Base-by-base conservation (phyloP, 2,113 vertebrate species). In the Verasper variegatus region DNA sequence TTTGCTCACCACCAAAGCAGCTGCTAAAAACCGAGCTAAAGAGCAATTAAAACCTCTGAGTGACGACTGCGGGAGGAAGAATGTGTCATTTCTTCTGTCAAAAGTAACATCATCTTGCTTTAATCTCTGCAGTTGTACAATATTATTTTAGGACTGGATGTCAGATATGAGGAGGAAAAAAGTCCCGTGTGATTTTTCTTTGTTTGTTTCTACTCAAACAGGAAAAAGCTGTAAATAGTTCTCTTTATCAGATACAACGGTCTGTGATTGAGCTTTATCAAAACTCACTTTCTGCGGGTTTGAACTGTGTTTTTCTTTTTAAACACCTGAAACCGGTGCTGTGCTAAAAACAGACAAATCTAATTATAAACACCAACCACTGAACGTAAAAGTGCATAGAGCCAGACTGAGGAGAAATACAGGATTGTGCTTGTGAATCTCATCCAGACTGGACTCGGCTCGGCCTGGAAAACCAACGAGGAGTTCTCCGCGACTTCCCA, bases 381-480 rank as follows among this genome's bases (percentile, higher is more conserved):
- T 65, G 52, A 90, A 81, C 68, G 14, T 73, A 80, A 89, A 90
- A 91, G 86, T 92, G 92, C 91, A 92, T 88, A 82, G 90, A 89
- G 83, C 76, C 89, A 64, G 76, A 86, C 72, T 68, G 77, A 88
- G 69, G 85, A 81, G 73, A 82, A 70, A 68, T 75, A 76, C 74
- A 67, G 81, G 75, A 87, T 90, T 91, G 92, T 92, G 90, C 91
- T 94, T 92, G 82, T 86, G 78, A 75, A 80, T 92, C 70, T 80
- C 77, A 76, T 71, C 59, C 23, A 55, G 79, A 83, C 69, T 62
- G 76, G 68, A 87, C 45, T 78, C 35, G 0, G 68, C 61, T 71
- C 64, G 60, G 73, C 72, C 66, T 13, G 11, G 3, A 40, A 69
- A 84, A 84, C 77, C 80, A 63, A n/a, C 17, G 35, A 56, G 52